Percentiles rank a stretch among this genome's conserved stretches.
Evolutionary conservation across 92 coral and sea anemone genomes (phyloP).

Genomic region (Siderastrea siderea): DNA sequence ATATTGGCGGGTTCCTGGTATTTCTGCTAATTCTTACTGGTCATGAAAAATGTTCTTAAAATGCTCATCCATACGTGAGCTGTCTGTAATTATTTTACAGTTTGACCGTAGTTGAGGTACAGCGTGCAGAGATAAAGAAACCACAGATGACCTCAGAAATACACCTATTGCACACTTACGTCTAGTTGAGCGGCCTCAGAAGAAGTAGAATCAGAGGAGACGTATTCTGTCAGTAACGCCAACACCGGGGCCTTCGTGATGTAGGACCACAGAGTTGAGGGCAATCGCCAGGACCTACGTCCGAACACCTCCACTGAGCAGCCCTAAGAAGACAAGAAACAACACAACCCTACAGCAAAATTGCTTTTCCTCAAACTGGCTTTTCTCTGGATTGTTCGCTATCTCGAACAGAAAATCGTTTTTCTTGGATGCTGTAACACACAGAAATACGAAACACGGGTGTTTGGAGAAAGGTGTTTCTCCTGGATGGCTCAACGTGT

Average conservation of each 20-base stretch:
- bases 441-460: too few species aligned
- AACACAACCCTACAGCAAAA: background rate
- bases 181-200: background rate
- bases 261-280: conserved; percentile 83
- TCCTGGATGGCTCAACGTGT: too few species aligned
- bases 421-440: too few species aligned
- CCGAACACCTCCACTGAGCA: conserved; percentile 96
- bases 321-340: conserved; percentile 59
- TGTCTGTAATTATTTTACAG: too few species aligned
- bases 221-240: conserved; percentile 77
- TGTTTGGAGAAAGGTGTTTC: too few species aligned
- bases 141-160: background rate
- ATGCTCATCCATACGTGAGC: too few species aligned
- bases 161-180: background rate
- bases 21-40: background rate
- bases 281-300: conserved; percentile 84
- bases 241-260: conserved; percentile 90
- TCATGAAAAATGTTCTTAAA: too few species aligned
- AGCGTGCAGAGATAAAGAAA: background rate
- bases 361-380: background rate
- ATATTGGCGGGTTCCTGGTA: background rate
- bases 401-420: too few species aligned
- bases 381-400: too few species aligned
- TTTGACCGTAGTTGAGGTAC: too few species aligned
- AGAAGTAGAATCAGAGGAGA: background rate